Evolutionary conservation across 2,797 vertebrate genomes (phyloP).

Genomic region (Spea hammondii): DNA sequence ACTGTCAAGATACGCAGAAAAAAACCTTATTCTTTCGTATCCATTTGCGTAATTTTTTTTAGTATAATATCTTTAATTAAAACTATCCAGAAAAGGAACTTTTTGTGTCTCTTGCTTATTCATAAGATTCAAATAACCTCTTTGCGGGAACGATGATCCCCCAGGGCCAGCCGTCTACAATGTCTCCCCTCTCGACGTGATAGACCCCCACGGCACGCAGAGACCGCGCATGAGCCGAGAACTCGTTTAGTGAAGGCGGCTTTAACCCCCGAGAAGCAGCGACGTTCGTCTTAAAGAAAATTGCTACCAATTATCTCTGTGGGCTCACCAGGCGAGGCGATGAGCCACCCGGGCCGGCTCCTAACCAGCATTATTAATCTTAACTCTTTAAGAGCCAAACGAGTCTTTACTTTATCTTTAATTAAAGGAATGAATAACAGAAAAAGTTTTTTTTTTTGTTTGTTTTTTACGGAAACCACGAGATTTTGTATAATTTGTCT

Average conservation of each 20-base stretch:
- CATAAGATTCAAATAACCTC: constrained; percentile 18
- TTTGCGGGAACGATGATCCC: constrained; percentile 34
- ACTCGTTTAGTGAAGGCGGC: neutral
- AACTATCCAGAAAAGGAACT: neutral
- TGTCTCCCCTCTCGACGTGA: neutral
- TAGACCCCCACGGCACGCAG: neutral
- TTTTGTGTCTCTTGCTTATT: constrained; percentile 10
- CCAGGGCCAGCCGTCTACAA: neutral
- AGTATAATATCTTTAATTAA: too few relatives aligned
- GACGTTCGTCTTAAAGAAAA: constrained; percentile 28
- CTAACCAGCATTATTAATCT: too few relatives aligned
- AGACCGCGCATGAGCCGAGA: neutral
- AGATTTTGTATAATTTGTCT: neutral
- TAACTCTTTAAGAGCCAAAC: too few relatives aligned
- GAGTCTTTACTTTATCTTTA: too few relatives aligned
- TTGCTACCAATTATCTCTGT: constrained; percentile 37
- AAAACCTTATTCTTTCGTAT: too few relatives aligned
- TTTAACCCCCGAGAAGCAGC: constrained; percentile 3
- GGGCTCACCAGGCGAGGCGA: neutral
- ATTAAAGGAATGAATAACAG: too few relatives aligned
- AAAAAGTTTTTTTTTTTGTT: too few relatives aligned
- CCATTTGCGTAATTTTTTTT: too few relatives aligned
- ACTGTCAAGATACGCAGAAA: too few relatives aligned
- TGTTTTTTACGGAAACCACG: too few relatives aligned
- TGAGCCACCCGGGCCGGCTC: neutral